A percentile compares a stretch with the other conserved stretches of the same genome.
phyloP scores from a whole-genome alignment of 2,888 invertebrate species.

The Zonitis immaculata region DNA sequence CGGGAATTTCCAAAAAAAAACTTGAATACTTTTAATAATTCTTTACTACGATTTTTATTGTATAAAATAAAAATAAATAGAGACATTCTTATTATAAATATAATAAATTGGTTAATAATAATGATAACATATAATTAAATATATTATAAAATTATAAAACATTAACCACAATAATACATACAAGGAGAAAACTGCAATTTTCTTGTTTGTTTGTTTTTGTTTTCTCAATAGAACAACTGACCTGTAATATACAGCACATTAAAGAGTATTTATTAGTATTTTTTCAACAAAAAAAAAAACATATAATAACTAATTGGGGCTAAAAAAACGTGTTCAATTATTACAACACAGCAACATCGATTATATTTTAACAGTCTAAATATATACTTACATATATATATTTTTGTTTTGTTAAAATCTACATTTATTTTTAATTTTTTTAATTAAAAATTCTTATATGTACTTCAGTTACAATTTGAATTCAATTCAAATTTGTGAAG shows the following conservation, averaged over 20 bases:
- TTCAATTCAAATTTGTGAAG: not conserved
- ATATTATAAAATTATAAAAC: conserved; percentile 29
- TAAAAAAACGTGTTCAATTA: conserved; percentile 13
- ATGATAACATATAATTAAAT: conserved; percentile 6
- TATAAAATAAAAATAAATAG: conserved; percentile 31
- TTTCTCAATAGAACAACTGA: not conserved
- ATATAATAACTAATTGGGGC: not conserved
- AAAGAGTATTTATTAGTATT: conserved; percentile 8
- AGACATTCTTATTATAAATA: conserved; percentile 4
- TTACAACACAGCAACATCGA: conserved; percentile 16
- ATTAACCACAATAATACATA: conserved; percentile 22
- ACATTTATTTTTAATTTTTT: not conserved
- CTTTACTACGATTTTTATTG: conserved; percentile 8
- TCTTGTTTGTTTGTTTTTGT: not conserved
- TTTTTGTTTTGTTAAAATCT: not conserved
- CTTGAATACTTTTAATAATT: too few species aligned
- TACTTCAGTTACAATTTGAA: not conserved
- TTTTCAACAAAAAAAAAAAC: conserved; percentile 6
- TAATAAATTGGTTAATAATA: conserved; percentile 24
- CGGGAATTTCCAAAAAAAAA: not conserved
- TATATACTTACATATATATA: too few species aligned
- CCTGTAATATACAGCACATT: conserved; percentile 16
- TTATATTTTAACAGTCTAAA: conserved; percentile 9
- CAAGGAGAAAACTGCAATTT: not conserved
- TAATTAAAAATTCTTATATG: not conserved